A percentile compares a stretch with the other conserved stretches of the same genome.
phyloP scores from a whole-genome alignment of 2,888 invertebrate genomes.

The Parasteatoda lunata region DNA sequence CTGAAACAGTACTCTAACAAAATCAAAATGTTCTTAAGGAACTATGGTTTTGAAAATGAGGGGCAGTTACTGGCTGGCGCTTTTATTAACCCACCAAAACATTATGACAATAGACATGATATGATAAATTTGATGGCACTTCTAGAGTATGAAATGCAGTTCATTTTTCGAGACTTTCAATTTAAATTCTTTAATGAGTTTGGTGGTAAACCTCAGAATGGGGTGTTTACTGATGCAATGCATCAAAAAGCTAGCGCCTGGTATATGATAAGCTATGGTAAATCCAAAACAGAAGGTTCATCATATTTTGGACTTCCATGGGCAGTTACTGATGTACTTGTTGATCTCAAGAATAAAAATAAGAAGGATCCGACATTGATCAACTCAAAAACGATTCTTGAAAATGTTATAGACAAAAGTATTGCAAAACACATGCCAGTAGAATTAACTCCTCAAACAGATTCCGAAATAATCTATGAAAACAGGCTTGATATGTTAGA shows the following conservation, averaged over 20 bases:
- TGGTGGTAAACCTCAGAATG: slow-evolving; percentile 25
- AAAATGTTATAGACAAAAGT: slow-evolving; percentile 26
- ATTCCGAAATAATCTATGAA: background rate
- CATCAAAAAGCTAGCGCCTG: slow-evolving; percentile 68
- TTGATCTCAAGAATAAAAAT: slow-evolving; percentile 7
- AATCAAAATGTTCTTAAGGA: slow-evolving; percentile 28
- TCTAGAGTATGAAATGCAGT: slow-evolving; percentile 47
- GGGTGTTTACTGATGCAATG: slow-evolving; percentile 27
- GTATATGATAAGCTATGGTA: slow-evolving; percentile 57
- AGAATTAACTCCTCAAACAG: slow-evolving; percentile 11
- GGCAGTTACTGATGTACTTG: slow-evolving; percentile 56
- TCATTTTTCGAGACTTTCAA: slow-evolving; percentile 46
- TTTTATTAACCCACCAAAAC: slow-evolving; percentile 51
- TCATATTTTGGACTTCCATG: slow-evolving; percentile 61
- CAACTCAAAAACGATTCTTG: slow-evolving; percentile 17
- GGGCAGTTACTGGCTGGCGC: slow-evolving; percentile 57
- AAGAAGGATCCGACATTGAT: background rate
- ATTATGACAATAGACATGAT: slow-evolving; percentile 48
- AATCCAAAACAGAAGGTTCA: background rate
- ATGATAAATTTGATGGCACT: slow-evolving; percentile 34
- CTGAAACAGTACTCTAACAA: slow-evolving; percentile 46
- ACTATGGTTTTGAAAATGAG: slow-evolving; percentile 62
- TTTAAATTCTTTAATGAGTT: slow-evolving; percentile 55
- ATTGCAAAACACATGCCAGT: slow-evolving; percentile 11
- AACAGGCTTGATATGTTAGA: slow-evolving; percentile 31